These are phyloP conservation scores for Scomber scombrus DNA, from an alignment of 2,113 vertebrate species.

Conservation along the genomic window DNA sequence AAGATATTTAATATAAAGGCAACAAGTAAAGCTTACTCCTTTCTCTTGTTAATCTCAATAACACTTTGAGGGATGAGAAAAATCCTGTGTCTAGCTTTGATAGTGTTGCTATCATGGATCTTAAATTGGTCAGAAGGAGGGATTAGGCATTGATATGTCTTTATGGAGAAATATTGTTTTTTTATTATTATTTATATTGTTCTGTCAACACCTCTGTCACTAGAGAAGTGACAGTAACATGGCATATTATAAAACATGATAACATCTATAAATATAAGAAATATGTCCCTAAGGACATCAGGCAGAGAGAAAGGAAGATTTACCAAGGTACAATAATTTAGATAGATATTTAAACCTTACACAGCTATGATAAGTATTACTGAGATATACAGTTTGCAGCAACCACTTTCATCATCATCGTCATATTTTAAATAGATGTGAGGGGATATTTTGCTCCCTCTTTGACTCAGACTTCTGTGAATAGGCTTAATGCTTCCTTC, in stretches of 20 bases:
- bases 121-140: neutral
- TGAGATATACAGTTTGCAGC: neutral
- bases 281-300: neutral
- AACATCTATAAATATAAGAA: neutral
- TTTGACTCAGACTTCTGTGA: conserved; percentile 4
- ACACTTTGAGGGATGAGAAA: neutral
- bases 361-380: neutral
- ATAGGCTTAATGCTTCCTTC: conserved; percentile 25
- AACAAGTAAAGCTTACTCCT: neutral
- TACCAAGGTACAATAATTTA: neutral
- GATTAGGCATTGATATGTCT: neutral
- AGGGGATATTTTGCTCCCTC: neutral
- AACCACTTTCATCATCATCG: neutral
- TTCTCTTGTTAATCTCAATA: conserved; percentile 15
- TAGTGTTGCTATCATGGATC: neutral
- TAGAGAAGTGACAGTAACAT: too few species aligned
- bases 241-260: neutral
- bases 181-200: too few species aligned
- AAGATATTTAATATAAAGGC: conserved; percentile 9
- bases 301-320: neutral
- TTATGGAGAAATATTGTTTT: neutral
- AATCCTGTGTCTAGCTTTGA: neutral
- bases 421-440: conserved; percentile 9
- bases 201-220: neutral
- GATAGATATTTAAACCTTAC: conserved; percentile 34